Percentiles rank a stretch among this genome's conserved stretches.
These are phyloP conservation scores for Parnassius glacialis DNA, from an alignment of 2,888 invertebrate genomes.

Conservation along the genomic window DNA sequence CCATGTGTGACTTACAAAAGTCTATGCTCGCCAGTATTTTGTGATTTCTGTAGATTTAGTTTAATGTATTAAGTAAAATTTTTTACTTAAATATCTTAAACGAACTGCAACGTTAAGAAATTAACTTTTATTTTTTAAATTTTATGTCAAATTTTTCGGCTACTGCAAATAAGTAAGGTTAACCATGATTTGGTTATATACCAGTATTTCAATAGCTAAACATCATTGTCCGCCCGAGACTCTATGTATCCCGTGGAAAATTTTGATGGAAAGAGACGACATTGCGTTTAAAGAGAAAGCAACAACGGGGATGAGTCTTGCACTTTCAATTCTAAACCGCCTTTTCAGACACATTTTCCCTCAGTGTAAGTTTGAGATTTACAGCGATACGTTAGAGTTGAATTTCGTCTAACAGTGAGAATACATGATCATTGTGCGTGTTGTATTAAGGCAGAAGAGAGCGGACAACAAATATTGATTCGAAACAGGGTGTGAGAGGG, in stretches of 20 bases:
- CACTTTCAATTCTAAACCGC: slow-evolving; percentile 36
- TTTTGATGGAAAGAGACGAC: slow-evolving; percentile 69
- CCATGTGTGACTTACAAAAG: slow-evolving; percentile 63
- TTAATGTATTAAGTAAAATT: too few species aligned
- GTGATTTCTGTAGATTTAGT: too few species aligned
- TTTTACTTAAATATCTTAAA: too few species aligned
- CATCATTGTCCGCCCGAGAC: slow-evolving; percentile 31
- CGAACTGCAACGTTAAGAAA: too few species aligned
- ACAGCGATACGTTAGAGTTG: neutral
- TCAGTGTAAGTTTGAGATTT: slow-evolving; percentile 30
- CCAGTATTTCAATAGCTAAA: neutral
- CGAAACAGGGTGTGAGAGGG: slow-evolving; percentile 58
- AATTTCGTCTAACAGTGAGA: slow-evolving; percentile 25
- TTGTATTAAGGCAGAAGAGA: slow-evolving; percentile 79
- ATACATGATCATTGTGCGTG: slow-evolving; percentile 74
- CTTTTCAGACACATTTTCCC: slow-evolving; percentile 33
- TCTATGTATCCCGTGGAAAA: slow-evolving; percentile 64
- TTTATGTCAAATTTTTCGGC: too few species aligned
- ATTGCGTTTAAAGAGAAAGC: slow-evolving; percentile 73
- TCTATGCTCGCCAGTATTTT: neutral
- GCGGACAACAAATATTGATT: slow-evolving; percentile 82
- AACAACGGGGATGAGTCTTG: slow-evolving; percentile 69
- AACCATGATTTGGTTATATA: too few species aligned
- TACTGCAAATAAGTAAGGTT: too few species aligned
- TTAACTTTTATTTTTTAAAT: too few species aligned